Base-by-base conservation (phyloP, 2,113 vertebrate genomes). In the Pogona vitticeps region DNA sequence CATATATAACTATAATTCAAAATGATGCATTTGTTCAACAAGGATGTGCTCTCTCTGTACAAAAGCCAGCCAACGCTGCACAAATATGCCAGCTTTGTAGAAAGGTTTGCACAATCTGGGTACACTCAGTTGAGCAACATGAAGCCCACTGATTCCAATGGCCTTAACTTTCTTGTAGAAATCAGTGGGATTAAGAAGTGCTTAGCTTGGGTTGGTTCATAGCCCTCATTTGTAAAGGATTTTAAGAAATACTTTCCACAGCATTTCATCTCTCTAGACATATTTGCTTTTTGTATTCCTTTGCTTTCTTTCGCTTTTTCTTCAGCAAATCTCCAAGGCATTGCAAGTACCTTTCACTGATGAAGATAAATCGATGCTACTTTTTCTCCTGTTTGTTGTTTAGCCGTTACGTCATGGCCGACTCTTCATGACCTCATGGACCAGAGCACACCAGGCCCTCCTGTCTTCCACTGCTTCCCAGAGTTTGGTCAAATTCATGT, bases 311-410 rank as follows among this genome's bases (percentile, higher is more conserved):
- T 65, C n/a, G 65, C 38, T 58, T n/a, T 70, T 42, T 38, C 28
- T 80, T 26, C 68, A 68, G n/a, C 65, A 70, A 33, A 80, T 86
- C 68, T 72, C 67, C 5, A 33, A 58, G 46, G 42, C 18, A 28
- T 23, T 58, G 21, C 26, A 15, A 52, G 3, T 42, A 28, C 14
- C 68, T 78, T 67, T 28, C 61, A 40, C 63, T 78, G 75, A 78
- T 85, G 65, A 79, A 67, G 71, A 80, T 71, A 86, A 80, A 86
- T 61, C 12, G 15, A 36, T 86, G 36, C 36, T 52, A 58, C 23
- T 21, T 72, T n/a, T 79, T 42, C 31, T 33, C 8, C 28, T 18
- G 13, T 59, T 72, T n/a, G n/a, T n/a, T n/a, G n/a, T n/a, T n/a
- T n/a, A n/a, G n/a, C n/a, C n/a, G n/a, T n/a, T n/a, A n/a, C n/a